Evolutionary conservation across 37 sponge, comb jelly and placozoan genomes (phyloP), one percentile per base, ranked within the genome.

Genomic region (Aplysina aerophoba): DNA sequence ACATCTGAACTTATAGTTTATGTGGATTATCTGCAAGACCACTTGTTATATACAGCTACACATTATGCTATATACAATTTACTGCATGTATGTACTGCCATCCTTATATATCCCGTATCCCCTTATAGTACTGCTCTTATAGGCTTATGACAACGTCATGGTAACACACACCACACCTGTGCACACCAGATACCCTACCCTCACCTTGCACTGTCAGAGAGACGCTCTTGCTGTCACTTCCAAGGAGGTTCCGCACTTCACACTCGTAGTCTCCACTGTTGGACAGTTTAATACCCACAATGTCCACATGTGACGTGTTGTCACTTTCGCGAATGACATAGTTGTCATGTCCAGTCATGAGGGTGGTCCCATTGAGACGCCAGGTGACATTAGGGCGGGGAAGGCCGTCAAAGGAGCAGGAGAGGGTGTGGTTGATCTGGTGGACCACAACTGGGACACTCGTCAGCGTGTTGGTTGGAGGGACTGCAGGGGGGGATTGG

Each of bases 351-450:
- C 78, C 78, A 75, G 41, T 40, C 11, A 22, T 0, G 41, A 75
- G 39, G 28, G 19, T 69, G 41, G 72, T 38, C 13, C 24, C 61
- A 2, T 87, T 71, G 59, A 67, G 40, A 11, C 12, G 20, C 87
- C 87, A 87, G 20, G 59, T 69, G 15, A 87, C 28, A 38, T 0
- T 71, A 34, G 87, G 87, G 39, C 58, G 17, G 22, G 87, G 87
- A 30, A 82, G 60, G 3, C 60, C 73, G 5, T 80, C 82, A 71
- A 81, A 82, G 56, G 36, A 37, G 28, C 87, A 87, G 35, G 59
- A 30, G 0, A 81, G 35, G 0, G 59, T 39, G 78, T 38, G 44
- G 53, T 75, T 50, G 2, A 19, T 14, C 54, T 36, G 33, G 12
- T 36, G 37, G 1, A 8, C 53, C 24, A 75, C 54, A 39, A 24